phyloP scores from a whole-genome alignment of 1,140 invertebrate species.

The Tribolium madens region DNA sequence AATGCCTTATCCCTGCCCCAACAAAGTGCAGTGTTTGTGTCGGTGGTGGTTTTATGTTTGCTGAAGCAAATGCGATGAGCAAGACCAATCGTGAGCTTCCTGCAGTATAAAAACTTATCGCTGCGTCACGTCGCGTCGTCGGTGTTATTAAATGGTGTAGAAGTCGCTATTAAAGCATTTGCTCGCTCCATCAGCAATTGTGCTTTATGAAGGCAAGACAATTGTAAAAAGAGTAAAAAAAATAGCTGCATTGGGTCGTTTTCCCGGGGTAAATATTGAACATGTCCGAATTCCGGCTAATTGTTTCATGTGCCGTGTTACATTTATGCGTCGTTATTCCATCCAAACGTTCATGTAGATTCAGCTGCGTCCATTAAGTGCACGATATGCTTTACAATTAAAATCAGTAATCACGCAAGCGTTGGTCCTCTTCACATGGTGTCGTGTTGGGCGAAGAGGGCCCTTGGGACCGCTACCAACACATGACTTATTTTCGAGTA shows the following conservation, averaged over 20 bases:
- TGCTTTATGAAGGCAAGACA: constrained; percentile 8
- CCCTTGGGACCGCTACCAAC: neutral
- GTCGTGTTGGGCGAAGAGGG: neutral
- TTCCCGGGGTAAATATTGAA: neutral
- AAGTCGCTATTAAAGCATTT: constrained; percentile 1
- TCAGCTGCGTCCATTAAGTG: neutral
- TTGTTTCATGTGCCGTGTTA: constrained; percentile 14
- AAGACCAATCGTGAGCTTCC: neutral
- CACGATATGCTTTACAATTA: constrained; percentile 23
- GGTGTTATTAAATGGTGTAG: constrained; percentile 26
- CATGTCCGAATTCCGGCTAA: neutral
- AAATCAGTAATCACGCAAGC: constrained; percentile 16
- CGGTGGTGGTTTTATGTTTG: neutral
- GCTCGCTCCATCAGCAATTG: constrained; percentile 16
- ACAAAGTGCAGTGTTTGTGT: too few relatives aligned
- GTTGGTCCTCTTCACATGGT: constrained; percentile 14
- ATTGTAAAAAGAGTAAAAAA: neutral
- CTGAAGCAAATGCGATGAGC: neutral
- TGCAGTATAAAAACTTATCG: constrained; percentile 17
- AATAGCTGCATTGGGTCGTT: neutral
- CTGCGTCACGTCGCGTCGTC: constrained; percentile 13
- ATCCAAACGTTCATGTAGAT: constrained; percentile 8
- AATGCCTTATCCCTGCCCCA: too few relatives aligned
- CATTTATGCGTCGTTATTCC: constrained; percentile 13
- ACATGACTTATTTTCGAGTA: constrained; percentile 8